phyloP scores from a whole-genome alignment of 1,140 invertebrate species.

The Grapholita molesta region DNA sequence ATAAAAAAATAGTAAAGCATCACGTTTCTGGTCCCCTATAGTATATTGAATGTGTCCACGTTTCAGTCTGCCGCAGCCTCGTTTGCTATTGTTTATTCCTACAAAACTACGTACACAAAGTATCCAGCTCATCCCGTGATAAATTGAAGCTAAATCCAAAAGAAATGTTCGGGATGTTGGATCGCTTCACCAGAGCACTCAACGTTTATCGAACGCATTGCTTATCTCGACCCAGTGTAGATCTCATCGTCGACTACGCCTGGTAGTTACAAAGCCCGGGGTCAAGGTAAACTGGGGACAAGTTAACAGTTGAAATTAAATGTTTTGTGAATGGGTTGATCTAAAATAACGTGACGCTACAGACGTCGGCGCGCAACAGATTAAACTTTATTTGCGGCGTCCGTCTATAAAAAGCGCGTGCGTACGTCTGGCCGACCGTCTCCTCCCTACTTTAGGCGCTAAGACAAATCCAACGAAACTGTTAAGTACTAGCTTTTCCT shows the following conservation, averaged over 20 bases:
- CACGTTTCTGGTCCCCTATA: background rate
- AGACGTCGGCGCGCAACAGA: slow-evolving; percentile 1
- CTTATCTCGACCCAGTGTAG: background rate
- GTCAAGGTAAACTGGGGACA: background rate
- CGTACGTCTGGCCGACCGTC: slow-evolving; percentile 6
- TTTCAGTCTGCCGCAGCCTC: background rate
- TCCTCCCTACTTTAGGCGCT: background rate
- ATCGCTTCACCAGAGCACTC: background rate
- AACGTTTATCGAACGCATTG: background rate
- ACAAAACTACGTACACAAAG: background rate
- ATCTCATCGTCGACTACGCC: background rate
- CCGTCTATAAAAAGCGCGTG: slow-evolving; percentile 11
- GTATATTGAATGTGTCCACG: background rate
- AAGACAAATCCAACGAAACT: background rate
- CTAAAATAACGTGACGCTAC: slow-evolving; percentile 3
- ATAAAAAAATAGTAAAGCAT: background rate
- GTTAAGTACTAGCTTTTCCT: no score
- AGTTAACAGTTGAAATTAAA: background rate
- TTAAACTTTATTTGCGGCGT: slow-evolving; percentile 16
- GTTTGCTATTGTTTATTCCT: background rate
- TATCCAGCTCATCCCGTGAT: background rate
- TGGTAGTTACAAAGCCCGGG: background rate
- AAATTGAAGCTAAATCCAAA: background rate
- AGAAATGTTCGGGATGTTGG: background rate
- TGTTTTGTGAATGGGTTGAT: background rate